A percentile compares a stretch with the other conserved stretches of the same genome.
These are phyloP conservation scores for Girardia tigrina DNA, from an alignment of 2,888 invertebrate genomes.

Conservation along the genomic window DNA sequence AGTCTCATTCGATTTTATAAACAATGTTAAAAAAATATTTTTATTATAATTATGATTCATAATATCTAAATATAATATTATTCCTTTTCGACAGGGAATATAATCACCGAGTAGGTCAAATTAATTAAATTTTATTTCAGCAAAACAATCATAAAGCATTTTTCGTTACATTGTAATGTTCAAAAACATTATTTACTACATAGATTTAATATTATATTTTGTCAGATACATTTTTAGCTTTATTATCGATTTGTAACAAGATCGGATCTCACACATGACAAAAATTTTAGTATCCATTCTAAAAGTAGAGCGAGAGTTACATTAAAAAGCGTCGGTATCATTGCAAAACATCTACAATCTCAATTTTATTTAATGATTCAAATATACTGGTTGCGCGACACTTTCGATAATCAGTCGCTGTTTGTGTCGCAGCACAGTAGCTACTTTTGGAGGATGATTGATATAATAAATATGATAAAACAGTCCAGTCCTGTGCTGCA, in stretches of 20 bases:
- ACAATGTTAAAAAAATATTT: too few relatives aligned
- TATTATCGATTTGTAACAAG: neutral
- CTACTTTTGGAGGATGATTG: conserved; percentile 15
- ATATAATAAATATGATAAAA: conserved; percentile 18
- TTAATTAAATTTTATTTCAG: too few relatives aligned
- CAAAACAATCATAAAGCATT: too few relatives aligned
- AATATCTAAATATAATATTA: conserved; percentile 2
- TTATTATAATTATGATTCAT: neutral
- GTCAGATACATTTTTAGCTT: neutral
- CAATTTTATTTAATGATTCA: neutral
- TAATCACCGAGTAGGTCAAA: too few relatives aligned
- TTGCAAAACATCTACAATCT: neutral
- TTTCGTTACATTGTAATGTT: too few relatives aligned
- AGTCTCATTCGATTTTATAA: too few relatives aligned
- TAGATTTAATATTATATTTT: too few relatives aligned
- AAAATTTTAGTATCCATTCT: neutral
- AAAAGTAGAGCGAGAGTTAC: neutral
- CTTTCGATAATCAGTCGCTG: conserved; percentile 17
- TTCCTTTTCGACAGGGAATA: too few relatives aligned
- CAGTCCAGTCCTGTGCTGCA: conserved; percentile 13
- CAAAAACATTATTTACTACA: too few relatives aligned
- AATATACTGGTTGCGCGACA: neutral
- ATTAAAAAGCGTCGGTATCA: neutral
- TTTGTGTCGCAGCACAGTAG: neutral
- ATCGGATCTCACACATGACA: neutral